Evolutionary conservation across 2,113 vertebrate species (phyloP).

Genomic region (Anarhynchus alexandrinus): DNA sequence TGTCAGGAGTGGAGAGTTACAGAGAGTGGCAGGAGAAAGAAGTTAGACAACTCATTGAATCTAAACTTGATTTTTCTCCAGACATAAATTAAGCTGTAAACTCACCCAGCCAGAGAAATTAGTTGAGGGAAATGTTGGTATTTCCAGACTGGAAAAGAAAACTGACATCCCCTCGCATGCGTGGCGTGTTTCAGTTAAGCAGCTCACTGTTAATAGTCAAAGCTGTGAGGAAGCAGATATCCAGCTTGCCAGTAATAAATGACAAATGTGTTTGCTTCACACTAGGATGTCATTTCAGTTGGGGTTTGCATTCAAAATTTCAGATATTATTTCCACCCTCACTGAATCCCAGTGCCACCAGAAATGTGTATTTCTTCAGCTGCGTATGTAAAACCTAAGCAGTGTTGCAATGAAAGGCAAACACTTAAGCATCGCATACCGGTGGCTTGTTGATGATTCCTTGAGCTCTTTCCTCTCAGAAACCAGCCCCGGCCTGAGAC

Average conservation of each 20-base stretch:
- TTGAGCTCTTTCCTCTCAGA: neutral
- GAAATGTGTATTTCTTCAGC: neutral
- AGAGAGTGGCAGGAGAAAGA: neutral
- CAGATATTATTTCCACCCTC: neutral
- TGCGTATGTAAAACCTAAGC: neutral
- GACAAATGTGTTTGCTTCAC: neutral
- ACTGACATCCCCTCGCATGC: neutral
- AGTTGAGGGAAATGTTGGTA: neutral
- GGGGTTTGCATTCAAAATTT: neutral
- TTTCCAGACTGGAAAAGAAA: neutral
- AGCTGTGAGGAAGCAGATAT: neutral
- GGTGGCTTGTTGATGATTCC: neutral
- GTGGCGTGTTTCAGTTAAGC: neutral
- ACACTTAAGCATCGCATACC: neutral
- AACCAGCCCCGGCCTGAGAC: neutral
- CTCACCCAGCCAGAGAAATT: neutral
- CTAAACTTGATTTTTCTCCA: neutral
- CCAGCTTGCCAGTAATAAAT: neutral
- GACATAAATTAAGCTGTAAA: neutral
- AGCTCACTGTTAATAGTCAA: neutral
- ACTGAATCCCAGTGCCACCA: neutral
- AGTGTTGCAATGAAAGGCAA: neutral
- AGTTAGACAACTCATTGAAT: neutral
- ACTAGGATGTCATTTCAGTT: neutral
- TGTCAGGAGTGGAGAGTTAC: neutral